These are phyloP conservation scores for Rhagoletis pomonella DNA, from an alignment of 1,140 invertebrate species.

Conservation along the genomic window DNA sequence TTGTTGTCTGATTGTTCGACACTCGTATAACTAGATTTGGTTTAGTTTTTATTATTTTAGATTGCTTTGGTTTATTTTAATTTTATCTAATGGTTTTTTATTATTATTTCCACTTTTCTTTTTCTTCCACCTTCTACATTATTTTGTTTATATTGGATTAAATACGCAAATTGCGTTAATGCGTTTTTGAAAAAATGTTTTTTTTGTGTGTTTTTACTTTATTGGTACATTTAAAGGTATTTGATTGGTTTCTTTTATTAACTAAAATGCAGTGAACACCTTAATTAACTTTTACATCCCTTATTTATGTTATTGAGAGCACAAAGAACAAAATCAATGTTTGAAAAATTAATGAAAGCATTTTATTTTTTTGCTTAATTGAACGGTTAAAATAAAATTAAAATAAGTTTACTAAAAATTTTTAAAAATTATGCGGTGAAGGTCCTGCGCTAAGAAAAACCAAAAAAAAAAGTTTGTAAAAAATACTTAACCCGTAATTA, in stretches of 20 bases:
- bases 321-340: conserved; percentile 65
- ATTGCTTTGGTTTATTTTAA: conserved; percentile 51
- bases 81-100: conserved; percentile 54
- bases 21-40: background rate
- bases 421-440: conserved; percentile 55
- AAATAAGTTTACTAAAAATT: conserved; percentile 42
- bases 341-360: background rate
- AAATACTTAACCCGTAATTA: background rate
- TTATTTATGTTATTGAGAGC: conserved; percentile 62
- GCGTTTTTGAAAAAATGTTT: conserved; percentile 15
- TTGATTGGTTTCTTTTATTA: conserved; percentile 62
- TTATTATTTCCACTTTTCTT: conserved; percentile 53
- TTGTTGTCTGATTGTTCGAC: conserved; percentile 15
- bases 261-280: conserved; percentile 14
- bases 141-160: conserved; percentile 12
- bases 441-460: conserved; percentile 36
- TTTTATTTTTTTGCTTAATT: conserved; percentile 6
- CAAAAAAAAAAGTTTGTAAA: conserved; percentile 51
- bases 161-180: conserved; percentile 5
- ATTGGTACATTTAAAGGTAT: conserved; percentile 66
- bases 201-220: conserved; percentile 53
- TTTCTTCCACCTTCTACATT: conserved; percentile 37
- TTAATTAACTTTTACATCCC: conserved; percentile 2
- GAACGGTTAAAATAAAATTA: background rate
- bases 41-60: conserved; percentile 54